A percentile compares a stretch with the other conserved stretches of the same genome.
phyloP scores from a whole-genome alignment of 2,888 invertebrate species.

The Dryocosmus kuriphilus region DNA sequence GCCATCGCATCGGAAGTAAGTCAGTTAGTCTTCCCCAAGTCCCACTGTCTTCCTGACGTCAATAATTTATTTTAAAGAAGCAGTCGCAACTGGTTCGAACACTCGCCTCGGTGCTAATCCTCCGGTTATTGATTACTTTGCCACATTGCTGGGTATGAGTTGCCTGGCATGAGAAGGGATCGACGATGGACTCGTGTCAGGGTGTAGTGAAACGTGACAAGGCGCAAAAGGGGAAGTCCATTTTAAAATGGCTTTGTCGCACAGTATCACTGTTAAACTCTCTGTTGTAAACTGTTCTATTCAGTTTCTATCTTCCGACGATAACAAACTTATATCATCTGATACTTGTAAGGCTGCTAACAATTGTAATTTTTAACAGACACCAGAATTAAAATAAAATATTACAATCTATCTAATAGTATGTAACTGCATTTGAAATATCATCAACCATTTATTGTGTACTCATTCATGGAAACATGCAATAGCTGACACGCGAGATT shows the following conservation, averaged over 20 bases:
- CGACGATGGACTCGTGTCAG: slow-evolving; percentile 34
- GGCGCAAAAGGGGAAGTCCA: slow-evolving; percentile 34
- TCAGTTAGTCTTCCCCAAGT: slow-evolving; percentile 9
- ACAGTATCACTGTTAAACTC: not conserved
- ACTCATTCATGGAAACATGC: not conserved
- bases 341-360: not conserved
- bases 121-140: slow-evolving; percentile 37
- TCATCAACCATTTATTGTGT: too few relatives aligned
- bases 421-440: not conserved
- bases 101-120: slow-evolving; percentile 30
- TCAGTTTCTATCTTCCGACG: not conserved
- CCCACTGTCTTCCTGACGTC: slow-evolving; percentile 27
- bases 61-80: slow-evolving; percentile 27
- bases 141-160: slow-evolving; percentile 36
- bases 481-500: not conserved
- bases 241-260: slow-evolving; percentile 22
- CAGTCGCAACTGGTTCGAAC: slow-evolving; percentile 30
- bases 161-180: slow-evolving; percentile 38
- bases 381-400: too few relatives aligned
- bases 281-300: not conserved
- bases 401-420: too few relatives aligned
- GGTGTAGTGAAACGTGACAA: slow-evolving; percentile 38
- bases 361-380: not conserved
- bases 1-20: slow-evolving; percentile 33
- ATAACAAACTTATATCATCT: not conserved